phyloP scores from a whole-genome alignment of 2,888 invertebrate species.

The Deladenus siricidicola region DNA sequence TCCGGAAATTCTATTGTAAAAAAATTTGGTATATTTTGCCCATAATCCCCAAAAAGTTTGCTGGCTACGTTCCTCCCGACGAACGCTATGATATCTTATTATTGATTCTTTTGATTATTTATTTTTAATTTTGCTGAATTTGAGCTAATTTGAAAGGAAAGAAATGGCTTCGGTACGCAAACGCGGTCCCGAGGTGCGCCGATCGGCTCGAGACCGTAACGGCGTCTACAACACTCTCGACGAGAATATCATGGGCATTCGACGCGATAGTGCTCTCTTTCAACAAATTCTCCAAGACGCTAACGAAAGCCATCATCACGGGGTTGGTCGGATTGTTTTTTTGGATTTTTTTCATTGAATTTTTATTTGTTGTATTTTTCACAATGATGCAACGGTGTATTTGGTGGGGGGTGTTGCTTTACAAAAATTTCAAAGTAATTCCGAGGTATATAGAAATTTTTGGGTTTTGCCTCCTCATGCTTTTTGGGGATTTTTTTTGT shows the following conservation, averaged over 20 bases:
- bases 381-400: no score
- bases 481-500: no score
- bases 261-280: neutral
- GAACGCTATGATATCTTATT: neutral
- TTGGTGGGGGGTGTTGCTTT: no score
- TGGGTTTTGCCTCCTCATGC: no score
- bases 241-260: conserved; percentile 28
- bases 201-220: conserved; percentile 33
- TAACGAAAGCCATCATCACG: neutral
- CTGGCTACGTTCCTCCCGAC: no score
- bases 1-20: no score
- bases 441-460: no score
- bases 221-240: conserved; percentile 33
- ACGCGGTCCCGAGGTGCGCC: conserved; percentile 10
- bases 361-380: no score
- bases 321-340: neutral
- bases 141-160: neutral
- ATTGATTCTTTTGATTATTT: neutral
- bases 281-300: neutral
- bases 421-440: no score
- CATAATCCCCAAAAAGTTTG: no score
- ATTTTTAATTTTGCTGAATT: neutral
- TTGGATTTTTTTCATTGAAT: no score
- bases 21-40: no score
- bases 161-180: neutral